Evolutionary conservation across 2,888 invertebrate genomes (phyloP).

Genomic region (Mesorhabditis spiculigera): DNA sequence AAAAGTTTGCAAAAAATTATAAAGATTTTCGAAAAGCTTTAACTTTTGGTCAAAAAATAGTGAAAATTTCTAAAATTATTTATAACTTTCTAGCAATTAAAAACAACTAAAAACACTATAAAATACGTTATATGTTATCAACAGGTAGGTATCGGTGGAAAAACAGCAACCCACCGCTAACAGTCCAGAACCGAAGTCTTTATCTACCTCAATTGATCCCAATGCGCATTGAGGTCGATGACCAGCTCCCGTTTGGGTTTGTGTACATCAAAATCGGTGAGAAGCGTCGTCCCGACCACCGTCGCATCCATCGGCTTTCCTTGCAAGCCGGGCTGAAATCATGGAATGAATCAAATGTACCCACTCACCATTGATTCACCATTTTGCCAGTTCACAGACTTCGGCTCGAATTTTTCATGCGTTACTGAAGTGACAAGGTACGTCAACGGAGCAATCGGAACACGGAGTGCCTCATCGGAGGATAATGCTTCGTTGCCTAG

Average conservation of each 20-base stretch:
- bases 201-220: neutral
- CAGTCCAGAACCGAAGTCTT: neutral
- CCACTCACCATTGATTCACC: slow-evolving; percentile 41
- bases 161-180: too few relatives aligned
- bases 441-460: slow-evolving; percentile 39
- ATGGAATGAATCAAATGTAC: neutral
- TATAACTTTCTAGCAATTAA: too few relatives aligned
- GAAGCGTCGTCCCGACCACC: slow-evolving; percentile 42
- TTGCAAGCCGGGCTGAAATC: neutral
- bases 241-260: slow-evolving; percentile 58
- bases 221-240: slow-evolving; percentile 31
- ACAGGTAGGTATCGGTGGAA: too few relatives aligned
- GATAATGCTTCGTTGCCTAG: slow-evolving; percentile 25
- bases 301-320: slow-evolving; percentile 20
- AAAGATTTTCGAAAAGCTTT: slow-evolving; percentile 1
- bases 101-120: too few relatives aligned
- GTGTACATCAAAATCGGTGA: slow-evolving; percentile 58
- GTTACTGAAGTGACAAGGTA: slow-evolving; percentile 33
- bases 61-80: neutral
- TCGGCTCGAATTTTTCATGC: slow-evolving; percentile 26
- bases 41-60: neutral
- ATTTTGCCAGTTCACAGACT: slow-evolving; percentile 52
- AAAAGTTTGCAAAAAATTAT: neutral
- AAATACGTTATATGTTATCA: too few relatives aligned
- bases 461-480: slow-evolving; percentile 40